These are phyloP conservation scores for Otocyon megalotis DNA, from an alignment of 2,113 vertebrate species.

Conservation along the genomic window DNA sequence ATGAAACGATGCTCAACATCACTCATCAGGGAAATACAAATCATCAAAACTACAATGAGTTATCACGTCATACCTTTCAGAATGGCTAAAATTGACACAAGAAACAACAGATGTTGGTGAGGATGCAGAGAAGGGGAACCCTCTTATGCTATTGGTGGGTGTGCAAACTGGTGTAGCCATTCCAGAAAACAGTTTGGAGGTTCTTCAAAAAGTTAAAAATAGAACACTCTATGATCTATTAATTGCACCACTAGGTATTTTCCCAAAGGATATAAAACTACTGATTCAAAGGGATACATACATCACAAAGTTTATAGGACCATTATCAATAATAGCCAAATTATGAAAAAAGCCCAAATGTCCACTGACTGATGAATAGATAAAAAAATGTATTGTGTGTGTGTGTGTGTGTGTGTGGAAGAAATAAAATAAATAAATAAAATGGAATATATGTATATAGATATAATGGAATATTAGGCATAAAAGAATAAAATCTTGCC, in stretches of 20 bases:
- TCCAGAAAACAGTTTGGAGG: neutral
- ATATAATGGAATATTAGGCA: too few species aligned
- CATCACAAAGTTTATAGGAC: neutral
- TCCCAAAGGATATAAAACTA: neutral
- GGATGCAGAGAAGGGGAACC: neutral
- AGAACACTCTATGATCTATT: neutral
- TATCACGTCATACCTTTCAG: neutral
- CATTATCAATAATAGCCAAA: neutral
- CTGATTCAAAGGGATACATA: neutral
- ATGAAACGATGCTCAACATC: neutral
- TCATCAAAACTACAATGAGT: neutral
- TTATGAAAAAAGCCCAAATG: neutral
- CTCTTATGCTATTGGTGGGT: neutral
- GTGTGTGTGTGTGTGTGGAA: too few species aligned
- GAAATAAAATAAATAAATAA: too few species aligned
- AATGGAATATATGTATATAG: too few species aligned
- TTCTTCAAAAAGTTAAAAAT: neutral
- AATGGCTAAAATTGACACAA: neutral
- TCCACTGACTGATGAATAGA: neutral
- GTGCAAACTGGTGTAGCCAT: neutral
- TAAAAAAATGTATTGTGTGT: neutral
- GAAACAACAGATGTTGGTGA: neutral
- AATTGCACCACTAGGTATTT: neutral
- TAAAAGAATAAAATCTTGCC: too few species aligned
- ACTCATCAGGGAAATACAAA: neutral